Evolutionary conservation across 2,113 vertebrate genomes (phyloP).

Genomic region (Aramus guarauna): DNA sequence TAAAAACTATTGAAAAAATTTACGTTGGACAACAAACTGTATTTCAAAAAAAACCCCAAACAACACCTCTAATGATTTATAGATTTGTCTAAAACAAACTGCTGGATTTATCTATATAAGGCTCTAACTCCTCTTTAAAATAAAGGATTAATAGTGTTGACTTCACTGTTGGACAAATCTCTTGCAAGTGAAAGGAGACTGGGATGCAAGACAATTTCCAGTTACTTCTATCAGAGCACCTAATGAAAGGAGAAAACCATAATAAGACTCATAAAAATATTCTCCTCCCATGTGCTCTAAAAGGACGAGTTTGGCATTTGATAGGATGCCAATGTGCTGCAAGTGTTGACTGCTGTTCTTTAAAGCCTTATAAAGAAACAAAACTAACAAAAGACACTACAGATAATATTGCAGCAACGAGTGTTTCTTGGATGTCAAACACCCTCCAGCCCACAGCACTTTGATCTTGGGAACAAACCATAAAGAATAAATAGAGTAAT

Average conservation of each 20-base stretch:
- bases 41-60: not conserved
- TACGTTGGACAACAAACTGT: not conserved
- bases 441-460: constrained; percentile 21
- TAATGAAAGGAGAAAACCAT: not conserved
- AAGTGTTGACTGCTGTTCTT: constrained; percentile 50
- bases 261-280: constrained; percentile 5
- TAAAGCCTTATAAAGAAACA: constrained; percentile 67
- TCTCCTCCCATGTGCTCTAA: not conserved
- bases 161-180: constrained; percentile 2
- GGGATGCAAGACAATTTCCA: constrained; percentile 17
- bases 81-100: not conserved
- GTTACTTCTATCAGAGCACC: constrained; percentile 6
- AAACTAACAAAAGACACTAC: constrained; percentile 45
- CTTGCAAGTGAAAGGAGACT: not conserved
- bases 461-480: constrained; percentile 57
- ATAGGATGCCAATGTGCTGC: constrained; percentile 27
- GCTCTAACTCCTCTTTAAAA: not conserved
- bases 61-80: not conserved
- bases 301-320: not conserved
- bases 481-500: constrained; percentile 59
- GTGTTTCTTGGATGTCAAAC: constrained; percentile 59
- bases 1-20: not conserved
- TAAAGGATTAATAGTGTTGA: not conserved
- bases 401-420: constrained; percentile 12
- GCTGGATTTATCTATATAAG: constrained; percentile 27